Percentiles rank a stretch among this genome's conserved stretches.
Evolutionary conservation across 2,888 invertebrate species (phyloP).

Genomic region (Eupithecia exiguata): DNA sequence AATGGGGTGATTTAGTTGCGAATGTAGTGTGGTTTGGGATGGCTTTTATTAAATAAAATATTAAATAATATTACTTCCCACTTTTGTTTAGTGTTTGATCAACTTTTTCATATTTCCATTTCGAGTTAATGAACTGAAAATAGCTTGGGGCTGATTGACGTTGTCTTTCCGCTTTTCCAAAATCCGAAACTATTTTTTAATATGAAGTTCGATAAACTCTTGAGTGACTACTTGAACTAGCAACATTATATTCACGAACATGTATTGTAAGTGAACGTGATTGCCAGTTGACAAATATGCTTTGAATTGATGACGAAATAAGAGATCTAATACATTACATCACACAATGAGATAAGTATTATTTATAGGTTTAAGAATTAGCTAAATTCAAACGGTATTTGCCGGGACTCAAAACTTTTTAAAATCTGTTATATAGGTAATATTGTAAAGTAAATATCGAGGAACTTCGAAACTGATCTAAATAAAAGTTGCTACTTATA

Average conservation of each 20-base stretch:
- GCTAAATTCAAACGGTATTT: neutral
- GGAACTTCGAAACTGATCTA: slow-evolving; percentile 38
- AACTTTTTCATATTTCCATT: slow-evolving; percentile 1
- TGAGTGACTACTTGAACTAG: neutral
- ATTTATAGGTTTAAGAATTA: slow-evolving; percentile 5
- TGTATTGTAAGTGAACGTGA: neutral
- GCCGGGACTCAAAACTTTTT: slow-evolving; percentile 13
- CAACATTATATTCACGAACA: neutral
- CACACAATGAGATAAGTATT: slow-evolving; percentile 7
- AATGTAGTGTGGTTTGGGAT: slow-evolving; percentile 37
- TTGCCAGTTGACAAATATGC: neutral
- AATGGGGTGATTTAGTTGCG: slow-evolving; percentile 64
- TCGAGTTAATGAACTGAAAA: neutral
- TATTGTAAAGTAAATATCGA: slow-evolving; percentile 17
- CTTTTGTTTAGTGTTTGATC: slow-evolving; percentile 10
- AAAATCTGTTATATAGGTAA: slow-evolving; percentile 6
- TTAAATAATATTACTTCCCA: slow-evolving; percentile 5
- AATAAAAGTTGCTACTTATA: slow-evolving; percentile 53
- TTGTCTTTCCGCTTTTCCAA: neutral
- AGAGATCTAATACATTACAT: neutral
- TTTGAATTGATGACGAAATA: neutral
- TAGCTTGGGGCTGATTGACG: neutral
- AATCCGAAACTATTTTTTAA: neutral
- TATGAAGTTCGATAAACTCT: neutral
- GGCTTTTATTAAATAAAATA: slow-evolving; percentile 23